Conservation (phyloP, 2,888 invertebrate genomes). For the Drosophila mulleri region DNA sequence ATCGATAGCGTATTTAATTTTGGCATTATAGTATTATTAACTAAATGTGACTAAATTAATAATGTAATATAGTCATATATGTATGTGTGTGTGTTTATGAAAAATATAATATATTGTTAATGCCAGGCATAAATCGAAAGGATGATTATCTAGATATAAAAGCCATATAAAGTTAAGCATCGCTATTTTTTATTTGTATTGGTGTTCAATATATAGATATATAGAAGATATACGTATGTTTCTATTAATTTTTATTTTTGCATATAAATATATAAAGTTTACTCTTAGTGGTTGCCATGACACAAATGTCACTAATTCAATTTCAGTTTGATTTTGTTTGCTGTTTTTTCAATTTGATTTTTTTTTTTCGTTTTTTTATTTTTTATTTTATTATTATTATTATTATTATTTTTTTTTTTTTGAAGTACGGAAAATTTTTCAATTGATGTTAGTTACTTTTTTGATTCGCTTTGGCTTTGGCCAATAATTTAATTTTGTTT, state of each 20-base stretch:
- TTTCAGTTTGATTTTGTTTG: constrained; percentile 30
- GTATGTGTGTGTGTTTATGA: constrained; percentile 42
- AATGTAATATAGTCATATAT: constrained; percentile 34
- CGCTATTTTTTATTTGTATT: constrained; percentile 48
- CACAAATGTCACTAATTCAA: constrained; percentile 56
- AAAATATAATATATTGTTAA: constrained; percentile 52
- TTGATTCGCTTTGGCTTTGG: constrained; percentile 39
- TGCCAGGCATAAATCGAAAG: constrained; percentile 73
- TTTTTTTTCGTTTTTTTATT: neutral
- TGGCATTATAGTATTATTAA: constrained; percentile 35
- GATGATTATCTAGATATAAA: constrained; percentile 68
- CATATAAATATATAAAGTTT: constrained; percentile 19
- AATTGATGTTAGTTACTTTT: constrained; percentile 32
- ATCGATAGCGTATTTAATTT: constrained; percentile 57
- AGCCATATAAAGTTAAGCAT: constrained; percentile 67
- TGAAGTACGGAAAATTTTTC: constrained; percentile 17
- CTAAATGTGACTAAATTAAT: constrained; percentile 66
- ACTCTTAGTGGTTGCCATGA: constrained; percentile 24
- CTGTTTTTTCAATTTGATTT: constrained; percentile 8
- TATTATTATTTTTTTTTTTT: constrained; percentile 15
- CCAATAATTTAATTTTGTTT: constrained; percentile 39
- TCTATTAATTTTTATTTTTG: constrained; percentile 7
- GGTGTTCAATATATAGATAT: constrained; percentile 27
- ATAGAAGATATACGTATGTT: constrained; percentile 30
- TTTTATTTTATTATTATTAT: neutral